Evolutionary conservation across 1,140 invertebrate genomes (phyloP).

Genomic region (Cotesia vestalis): DNA sequence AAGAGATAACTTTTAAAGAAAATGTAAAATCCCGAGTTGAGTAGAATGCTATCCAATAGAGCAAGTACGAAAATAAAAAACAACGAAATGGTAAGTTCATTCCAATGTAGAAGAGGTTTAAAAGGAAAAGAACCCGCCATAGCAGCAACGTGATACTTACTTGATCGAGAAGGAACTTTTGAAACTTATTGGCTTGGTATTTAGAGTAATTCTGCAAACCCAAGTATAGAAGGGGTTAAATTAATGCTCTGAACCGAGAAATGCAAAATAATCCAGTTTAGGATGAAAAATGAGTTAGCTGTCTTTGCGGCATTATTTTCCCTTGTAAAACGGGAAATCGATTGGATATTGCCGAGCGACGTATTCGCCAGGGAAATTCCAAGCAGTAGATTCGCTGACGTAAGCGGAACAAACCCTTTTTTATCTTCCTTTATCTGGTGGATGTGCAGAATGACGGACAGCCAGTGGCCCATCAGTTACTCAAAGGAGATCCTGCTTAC

Average conservation of each 20-base stretch:
- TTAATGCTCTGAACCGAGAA: background rate
- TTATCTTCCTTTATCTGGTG: conserved; percentile 27
- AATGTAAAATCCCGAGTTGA: conserved; percentile 8
- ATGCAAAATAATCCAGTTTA: background rate
- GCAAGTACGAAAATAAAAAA: too few relatives aligned
- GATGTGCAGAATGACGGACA: conserved; percentile 59
- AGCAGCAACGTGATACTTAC: too few relatives aligned
- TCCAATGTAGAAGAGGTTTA: too few relatives aligned
- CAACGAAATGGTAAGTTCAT: too few relatives aligned
- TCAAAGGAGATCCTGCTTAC: conserved; percentile 29
- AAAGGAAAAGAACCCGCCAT: too few relatives aligned
- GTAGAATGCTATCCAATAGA: too few relatives aligned
- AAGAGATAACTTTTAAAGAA: background rate
- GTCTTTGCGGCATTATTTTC: conserved; percentile 27
- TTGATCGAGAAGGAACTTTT: too few relatives aligned
- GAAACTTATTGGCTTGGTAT: too few relatives aligned
- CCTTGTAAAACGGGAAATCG: conserved; percentile 31
- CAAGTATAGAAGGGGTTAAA: too few relatives aligned
- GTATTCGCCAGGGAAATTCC: conserved; percentile 41
- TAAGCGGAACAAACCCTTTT: conserved; percentile 34
- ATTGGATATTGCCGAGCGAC: conserved; percentile 38
- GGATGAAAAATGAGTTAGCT: conserved; percentile 34
- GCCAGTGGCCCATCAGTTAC: conserved; percentile 49
- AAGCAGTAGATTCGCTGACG: conserved; percentile 37
- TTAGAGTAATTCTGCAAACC: too few relatives aligned